Percentiles rank a stretch among this genome's conserved stretches.
phyloP scores from a whole-genome alignment of 2,113 vertebrate species.

The Pachyramphus minor region DNA sequence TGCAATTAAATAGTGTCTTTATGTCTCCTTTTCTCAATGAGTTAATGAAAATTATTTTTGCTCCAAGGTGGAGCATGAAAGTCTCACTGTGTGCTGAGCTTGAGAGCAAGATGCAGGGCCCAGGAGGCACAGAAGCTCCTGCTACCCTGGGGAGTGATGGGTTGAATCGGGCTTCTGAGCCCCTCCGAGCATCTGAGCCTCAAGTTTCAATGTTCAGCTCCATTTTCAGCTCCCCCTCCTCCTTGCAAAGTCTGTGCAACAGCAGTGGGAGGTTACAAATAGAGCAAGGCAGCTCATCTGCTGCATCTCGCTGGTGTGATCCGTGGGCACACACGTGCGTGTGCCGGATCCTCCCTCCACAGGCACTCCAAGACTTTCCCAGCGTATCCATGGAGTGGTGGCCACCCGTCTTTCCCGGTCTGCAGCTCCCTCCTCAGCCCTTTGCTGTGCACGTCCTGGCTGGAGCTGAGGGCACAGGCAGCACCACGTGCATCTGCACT shows the following conservation, averaged over 20 bases:
- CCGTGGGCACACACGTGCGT: neutral
- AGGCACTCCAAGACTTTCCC: neutral
- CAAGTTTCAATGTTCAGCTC: neutral
- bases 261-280: slow-evolving; percentile 33
- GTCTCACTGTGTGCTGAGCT: neutral
- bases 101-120: neutral
- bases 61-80: neutral
- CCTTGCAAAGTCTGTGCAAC: neutral
- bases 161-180: neutral
- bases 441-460: neutral
- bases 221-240: neutral
- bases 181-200: neutral
- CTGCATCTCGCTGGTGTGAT: neutral
- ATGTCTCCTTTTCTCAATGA: neutral
- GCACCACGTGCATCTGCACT: neutral
- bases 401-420: neutral
- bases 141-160: neutral
- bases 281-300: slow-evolving; percentile 17
- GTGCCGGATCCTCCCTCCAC: neutral
- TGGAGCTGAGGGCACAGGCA: neutral
- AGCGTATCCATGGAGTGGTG: fast-evolving
- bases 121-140: neutral
- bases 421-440: slow-evolving; percentile 46
- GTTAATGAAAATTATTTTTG: neutral
- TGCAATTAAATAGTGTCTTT: neutral